These are phyloP conservation scores for Ceratothoa steindachneri DNA, from an alignment of 2,888 invertebrate genomes.

Conservation along the genomic window DNA sequence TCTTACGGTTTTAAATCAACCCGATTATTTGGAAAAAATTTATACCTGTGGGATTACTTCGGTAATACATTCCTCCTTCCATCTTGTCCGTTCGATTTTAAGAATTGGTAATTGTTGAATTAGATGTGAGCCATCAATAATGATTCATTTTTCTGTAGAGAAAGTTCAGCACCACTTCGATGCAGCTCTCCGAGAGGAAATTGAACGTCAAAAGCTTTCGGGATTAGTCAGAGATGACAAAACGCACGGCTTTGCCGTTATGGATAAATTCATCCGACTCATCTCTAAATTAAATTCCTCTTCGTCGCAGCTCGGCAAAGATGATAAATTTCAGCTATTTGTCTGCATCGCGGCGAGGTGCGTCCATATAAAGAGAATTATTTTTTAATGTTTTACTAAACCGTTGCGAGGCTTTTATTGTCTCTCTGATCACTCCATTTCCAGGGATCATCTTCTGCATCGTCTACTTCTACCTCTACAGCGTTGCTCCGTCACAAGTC, in stretches of 20 bases:
- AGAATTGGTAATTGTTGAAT: too few relatives aligned
- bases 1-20: conserved; percentile 91
- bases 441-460: conserved; percentile 81
- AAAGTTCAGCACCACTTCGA: conserved; percentile 54
- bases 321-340: conserved; percentile 95
- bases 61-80: conserved; percentile 67
- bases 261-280: conserved; percentile 82
- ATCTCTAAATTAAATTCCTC: conserved; percentile 82
- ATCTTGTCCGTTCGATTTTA: too few relatives aligned
- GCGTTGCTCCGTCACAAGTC: conserved; percentile 74
- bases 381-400: too few relatives aligned
- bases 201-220: conserved; percentile 51
- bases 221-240: conserved; percentile 50
- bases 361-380: conserved; percentile 37
- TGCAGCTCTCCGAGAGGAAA: conserved; percentile 52
- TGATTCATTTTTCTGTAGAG: conserved; percentile 20
- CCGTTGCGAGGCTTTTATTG: too few relatives aligned
- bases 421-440: conserved; percentile 49
- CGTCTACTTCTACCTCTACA: conserved; percentile 89
- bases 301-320: conserved; percentile 85
- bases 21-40: conserved; percentile 84
- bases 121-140: not conserved
- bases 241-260: conserved; percentile 61
- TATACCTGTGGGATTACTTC: conserved; percentile 97
- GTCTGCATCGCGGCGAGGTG: conserved; percentile 89